phyloP scores from a whole-genome alignment of 1,140 invertebrate genomes.

The Sycophaga agraensis region DNA sequence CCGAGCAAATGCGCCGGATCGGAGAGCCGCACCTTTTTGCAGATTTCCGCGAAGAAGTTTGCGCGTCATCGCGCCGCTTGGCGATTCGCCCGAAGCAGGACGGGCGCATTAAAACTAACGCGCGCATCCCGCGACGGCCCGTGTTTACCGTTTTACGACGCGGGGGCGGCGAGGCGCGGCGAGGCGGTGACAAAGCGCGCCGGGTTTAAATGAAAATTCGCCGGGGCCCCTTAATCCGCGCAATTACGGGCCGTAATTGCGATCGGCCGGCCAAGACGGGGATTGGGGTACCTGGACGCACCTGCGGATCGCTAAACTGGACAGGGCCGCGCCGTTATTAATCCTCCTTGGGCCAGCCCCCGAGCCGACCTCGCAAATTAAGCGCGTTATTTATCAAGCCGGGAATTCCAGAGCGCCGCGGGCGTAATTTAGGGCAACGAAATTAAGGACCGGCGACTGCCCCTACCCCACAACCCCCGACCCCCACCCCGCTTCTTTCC shows the following conservation, averaged over 20 bases:
- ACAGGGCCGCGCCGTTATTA: neutral
- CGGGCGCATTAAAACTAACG: no score
- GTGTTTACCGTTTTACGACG: no score
- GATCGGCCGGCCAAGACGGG: neutral
- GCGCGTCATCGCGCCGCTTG: no score
- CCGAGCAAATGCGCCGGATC: no score
- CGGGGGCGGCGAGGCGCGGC: no score
- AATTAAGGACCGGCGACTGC: slow-evolving; percentile 18
- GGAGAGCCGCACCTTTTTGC: no score
- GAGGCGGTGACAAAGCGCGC: no score
- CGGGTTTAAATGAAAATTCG: no score
- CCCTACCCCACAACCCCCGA: neutral
- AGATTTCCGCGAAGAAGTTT: no score
- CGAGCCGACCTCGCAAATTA: slow-evolving; percentile 32
- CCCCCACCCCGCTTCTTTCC: neutral
- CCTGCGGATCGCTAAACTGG: neutral
- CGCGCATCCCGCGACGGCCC: no score
- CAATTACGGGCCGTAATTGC: neutral
- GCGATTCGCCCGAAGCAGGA: no score
- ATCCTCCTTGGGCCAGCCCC: neutral
- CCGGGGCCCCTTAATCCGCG: neutral
- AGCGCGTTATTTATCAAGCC: slow-evolving; percentile 38
- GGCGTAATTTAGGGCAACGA: slow-evolving; percentile 20
- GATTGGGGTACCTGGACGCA: neutral
- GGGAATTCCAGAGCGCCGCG: slow-evolving; percentile 23